Base-by-base conservation (phyloP, 2,888 invertebrate species). In the Ophion obscuratus region DNA sequence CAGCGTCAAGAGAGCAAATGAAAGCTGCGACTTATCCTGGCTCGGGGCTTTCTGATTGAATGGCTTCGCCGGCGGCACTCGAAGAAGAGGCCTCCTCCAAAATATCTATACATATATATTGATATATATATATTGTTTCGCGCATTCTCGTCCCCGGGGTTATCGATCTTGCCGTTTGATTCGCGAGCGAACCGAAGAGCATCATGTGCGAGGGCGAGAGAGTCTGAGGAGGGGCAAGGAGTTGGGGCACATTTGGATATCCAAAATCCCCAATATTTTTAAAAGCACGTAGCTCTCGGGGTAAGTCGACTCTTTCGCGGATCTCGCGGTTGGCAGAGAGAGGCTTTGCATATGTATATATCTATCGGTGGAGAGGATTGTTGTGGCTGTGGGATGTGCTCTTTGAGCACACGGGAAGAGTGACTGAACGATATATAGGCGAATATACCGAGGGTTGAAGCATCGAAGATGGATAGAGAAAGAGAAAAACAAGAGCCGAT, bases 261-360 rank as follows among this genome's bases (percentile, higher is more conserved):
- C 93, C 92, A 91, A 93, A 93, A 94, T 94, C 93, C 91, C 92
- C 94, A 94, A 94, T 94, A 94, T 94, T 94, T 94, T 94, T 94
- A 94, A 94, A 94, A 94, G 94, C 94, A 92, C 92, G 88, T 87
- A 88, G 88, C 85, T 86, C 73, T 76, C 83, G 84, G 74, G 79
- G 70, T 82, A 75, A 74, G 70, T 79, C 68, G 78, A 81, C 67
- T 77, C 10, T 81, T 77, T 78, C 62, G 81, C 57, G 71, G 83
- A 80, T 83, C 73, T 78, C 57, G 82, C 80, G 66, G 66, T 73
- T 85, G 73, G 82, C 86, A 86, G 85, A 85, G 70, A 40, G 73
- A 73, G 61, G 75, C 36, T 31, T 27, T 47, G 27, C 53, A 70
- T 44, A 40, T 75, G 6, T 44, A 44, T 44, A 76, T 66, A 24